phyloP scores from a whole-genome alignment of 2,113 vertebrate species.

The Percina caprodes region DNA sequence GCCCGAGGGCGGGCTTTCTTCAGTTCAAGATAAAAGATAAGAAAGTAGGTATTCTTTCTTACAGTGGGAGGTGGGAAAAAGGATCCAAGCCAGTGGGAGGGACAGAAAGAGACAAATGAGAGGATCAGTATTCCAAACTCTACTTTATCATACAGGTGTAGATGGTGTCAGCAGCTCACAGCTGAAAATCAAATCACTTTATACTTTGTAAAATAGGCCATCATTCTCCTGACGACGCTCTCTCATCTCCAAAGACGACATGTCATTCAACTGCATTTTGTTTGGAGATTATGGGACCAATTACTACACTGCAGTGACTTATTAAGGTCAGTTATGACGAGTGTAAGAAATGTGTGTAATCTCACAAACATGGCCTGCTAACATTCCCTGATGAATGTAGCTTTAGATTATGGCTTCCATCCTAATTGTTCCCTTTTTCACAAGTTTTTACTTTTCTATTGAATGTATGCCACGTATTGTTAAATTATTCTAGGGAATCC shows the following conservation, averaged over 20 bases:
- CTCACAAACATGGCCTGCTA: neutral
- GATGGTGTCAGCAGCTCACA: conserved; percentile 2
- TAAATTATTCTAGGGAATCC: too few relatives aligned
- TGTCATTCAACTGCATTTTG: conserved; percentile 19
- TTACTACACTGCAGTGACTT: conserved; percentile 35
- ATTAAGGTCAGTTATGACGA: conserved; percentile 39
- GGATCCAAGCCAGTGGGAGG: neutral
- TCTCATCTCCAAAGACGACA: conserved; percentile 25
- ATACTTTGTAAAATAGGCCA: conserved; percentile 40
- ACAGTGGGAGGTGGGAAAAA: neutral
- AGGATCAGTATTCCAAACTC: neutral
- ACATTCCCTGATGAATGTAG: neutral
- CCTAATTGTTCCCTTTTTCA: too few relatives aligned
- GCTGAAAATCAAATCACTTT: conserved; percentile 14
- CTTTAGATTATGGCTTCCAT: neutral
- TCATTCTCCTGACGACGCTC: conserved; percentile 16
- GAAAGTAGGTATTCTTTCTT: neutral
- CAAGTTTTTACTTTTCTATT: too few relatives aligned
- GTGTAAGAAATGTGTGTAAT: neutral
- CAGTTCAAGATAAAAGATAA: neutral
- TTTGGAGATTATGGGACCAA: conserved; percentile 40
- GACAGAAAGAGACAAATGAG: conserved; percentile 35
- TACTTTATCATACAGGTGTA: conserved; percentile 9
- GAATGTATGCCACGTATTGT: too few relatives aligned
- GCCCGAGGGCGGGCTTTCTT: neutral